These are phyloP conservation scores for Tetragonula clypearis DNA, from an alignment of 1,140 invertebrate genomes.

Conservation along the genomic window DNA sequence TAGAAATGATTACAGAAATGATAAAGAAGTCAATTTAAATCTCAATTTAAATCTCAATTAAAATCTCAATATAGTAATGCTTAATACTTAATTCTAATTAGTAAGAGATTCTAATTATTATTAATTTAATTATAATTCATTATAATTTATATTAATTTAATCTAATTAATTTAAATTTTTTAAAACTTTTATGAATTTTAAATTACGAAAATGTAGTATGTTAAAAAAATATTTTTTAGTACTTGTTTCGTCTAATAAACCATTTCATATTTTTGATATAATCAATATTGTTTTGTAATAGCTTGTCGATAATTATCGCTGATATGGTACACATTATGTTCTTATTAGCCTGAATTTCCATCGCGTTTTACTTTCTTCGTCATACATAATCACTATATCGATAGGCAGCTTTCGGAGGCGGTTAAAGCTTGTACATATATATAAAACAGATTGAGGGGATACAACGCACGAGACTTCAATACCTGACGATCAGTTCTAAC, in stretches of 20 bases:
- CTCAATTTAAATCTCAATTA: no score
- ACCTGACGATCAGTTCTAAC: conserved; percentile 46
- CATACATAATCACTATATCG: conserved; percentile 30
- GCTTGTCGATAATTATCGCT: not conserved
- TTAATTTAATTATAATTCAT: not conserved
- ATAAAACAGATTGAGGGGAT: conserved; percentile 13
- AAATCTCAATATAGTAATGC: no score
- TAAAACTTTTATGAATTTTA: no score
- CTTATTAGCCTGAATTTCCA: conserved; percentile 44
- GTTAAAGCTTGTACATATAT: conserved; percentile 2
- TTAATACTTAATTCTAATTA: no score
- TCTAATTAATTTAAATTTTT: no score
- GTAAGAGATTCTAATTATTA: not conserved
- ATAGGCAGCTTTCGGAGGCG: conserved; percentile 19
- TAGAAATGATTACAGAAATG: no score
- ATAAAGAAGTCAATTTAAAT: no score
- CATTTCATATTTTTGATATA: not conserved
- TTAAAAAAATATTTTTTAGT: not conserved
- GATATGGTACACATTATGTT: conserved; percentile 30
- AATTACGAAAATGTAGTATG: not conserved
- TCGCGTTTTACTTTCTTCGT: conserved; percentile 52
- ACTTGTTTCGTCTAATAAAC: not conserved
- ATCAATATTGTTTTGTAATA: conserved; percentile 12
- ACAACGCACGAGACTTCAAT: conserved; percentile 25
- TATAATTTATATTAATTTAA: no score